Evolutionary conservation across 2,113 vertebrate species (phyloP), one percentile per base, ranked within the genome.

Genomic region (Turnix velox): DNA sequence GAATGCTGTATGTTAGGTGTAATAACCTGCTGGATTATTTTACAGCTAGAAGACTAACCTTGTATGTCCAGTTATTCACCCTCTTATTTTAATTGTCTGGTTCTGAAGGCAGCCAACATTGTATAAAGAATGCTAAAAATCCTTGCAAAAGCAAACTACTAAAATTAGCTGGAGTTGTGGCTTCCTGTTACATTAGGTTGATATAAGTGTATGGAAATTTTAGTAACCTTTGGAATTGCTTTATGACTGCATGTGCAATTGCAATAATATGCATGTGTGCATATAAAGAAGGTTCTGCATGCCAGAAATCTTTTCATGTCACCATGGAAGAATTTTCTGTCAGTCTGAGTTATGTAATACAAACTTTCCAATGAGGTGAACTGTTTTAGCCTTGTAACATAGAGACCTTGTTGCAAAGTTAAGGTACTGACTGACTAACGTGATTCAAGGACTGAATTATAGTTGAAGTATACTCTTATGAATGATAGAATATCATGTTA

Each of bases 251-350:
- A n/a, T 19, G 5, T 17, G n/a, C n/a, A n/a, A n/a, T n/a, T n/a
- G n/a, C n/a, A n/a, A n/a, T n/a, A n/a, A 23, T 39, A 19, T 27
- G 6, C 4, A 10, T 4, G 1, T 17, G 5, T 52, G 37, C 4
- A 18, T 63, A 30, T 40, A 37, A 49, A 76, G 28, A 80, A 3
- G 3, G 58, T 58, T 40, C 22, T 40, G 9, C 3, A 0, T 43
- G 8, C 19, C 46, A 55, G 37, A 33, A 69, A 71, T 8, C 14
- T 6, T 91, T 83, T 33, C 23, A 5, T 73, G 22, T 63, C 14
- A 63, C 19, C 23, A 63, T n/a, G 58, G 35, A 90, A 68, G 43
- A 72, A 4, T 63, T 63, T 67, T 58, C 48, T 49, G 4, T 48
- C 42, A 58, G 7, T 6, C 12, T 63, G 31, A 6, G 7, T 45